These are phyloP conservation scores for Agrypnus murinus DNA, from an alignment of 2,888 invertebrate species.

Conservation along the genomic window DNA sequence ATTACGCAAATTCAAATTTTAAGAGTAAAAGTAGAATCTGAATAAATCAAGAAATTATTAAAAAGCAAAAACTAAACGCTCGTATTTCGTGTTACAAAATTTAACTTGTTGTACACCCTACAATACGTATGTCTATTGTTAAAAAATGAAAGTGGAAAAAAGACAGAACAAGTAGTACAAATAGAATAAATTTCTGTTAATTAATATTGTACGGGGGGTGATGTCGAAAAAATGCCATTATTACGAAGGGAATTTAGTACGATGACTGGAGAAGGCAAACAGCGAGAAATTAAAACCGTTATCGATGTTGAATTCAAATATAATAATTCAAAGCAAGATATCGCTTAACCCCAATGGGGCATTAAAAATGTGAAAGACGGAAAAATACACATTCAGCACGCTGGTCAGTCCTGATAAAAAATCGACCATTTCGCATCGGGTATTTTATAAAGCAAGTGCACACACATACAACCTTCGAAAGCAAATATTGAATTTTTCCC, in stretches of 20 bases:
- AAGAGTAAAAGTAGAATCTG: no score
- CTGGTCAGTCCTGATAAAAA: constrained; percentile 58
- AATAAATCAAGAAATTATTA: no score
- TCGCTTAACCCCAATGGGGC: constrained; percentile 57
- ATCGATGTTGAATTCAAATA: constrained; percentile 59
- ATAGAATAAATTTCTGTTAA: constrained; percentile 3
- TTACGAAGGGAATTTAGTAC: constrained; percentile 38
- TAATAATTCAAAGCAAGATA: constrained; percentile 59
- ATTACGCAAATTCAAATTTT: no score
- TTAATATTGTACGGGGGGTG: constrained; percentile 20
- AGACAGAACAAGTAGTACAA: not conserved
- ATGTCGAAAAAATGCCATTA: constrained; percentile 41
- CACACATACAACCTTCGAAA: constrained; percentile 47
- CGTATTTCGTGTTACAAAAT: no score
- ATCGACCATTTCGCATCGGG: constrained; percentile 55
- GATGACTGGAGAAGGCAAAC: constrained; percentile 53
- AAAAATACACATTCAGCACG: constrained; percentile 60
- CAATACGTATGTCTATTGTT: no score
- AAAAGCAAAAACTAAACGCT: no score
- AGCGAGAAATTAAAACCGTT: constrained; percentile 58
- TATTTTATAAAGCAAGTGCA: constrained; percentile 47
- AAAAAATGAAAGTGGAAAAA: no score
- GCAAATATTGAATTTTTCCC: constrained; percentile 49
- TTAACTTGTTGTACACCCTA: no score
- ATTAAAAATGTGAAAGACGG: constrained; percentile 57